These are phyloP conservation scores for Graphium colonna DNA, from an alignment of 2,888 invertebrate genomes.

Conservation along the genomic window DNA sequence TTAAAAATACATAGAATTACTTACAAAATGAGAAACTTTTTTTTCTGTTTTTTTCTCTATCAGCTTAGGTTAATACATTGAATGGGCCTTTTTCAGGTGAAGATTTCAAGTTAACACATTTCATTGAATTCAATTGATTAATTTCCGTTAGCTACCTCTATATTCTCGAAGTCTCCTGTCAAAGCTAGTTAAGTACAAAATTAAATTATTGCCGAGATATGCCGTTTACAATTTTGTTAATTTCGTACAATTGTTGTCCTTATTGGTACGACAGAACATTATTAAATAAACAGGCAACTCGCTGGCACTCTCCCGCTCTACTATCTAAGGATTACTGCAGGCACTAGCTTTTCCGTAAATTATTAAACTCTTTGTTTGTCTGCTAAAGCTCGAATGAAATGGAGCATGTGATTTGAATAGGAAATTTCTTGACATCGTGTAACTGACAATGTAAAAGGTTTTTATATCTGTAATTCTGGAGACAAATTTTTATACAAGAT, in stretches of 20 bases:
- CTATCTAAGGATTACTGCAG: slow-evolving; percentile 44
- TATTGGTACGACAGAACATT: slow-evolving; percentile 64
- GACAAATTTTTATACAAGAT: too few species aligned
- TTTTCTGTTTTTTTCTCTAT: too few species aligned
- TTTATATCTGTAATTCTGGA: too few species aligned
- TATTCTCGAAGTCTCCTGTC: too few species aligned
- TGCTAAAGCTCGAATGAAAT: slow-evolving; percentile 20
- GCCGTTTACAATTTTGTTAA: slow-evolving; percentile 33
- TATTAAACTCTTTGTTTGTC: slow-evolving; percentile 48
- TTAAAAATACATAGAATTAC: too few species aligned
- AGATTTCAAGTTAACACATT: too few species aligned
- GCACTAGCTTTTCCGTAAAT: slow-evolving; percentile 43
- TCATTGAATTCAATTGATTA: too few species aligned
- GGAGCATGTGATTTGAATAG: slow-evolving; percentile 21
- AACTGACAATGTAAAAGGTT: slow-evolving; percentile 6
- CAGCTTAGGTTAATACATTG: too few species aligned
- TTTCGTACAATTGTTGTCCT: slow-evolving; percentile 57
- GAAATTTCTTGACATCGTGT: not conserved
- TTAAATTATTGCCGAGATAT: slow-evolving; percentile 8
- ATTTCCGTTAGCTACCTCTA: too few species aligned
- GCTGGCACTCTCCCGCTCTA: slow-evolving; percentile 33
- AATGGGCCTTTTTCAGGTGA: too few species aligned
- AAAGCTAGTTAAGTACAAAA: too few species aligned
- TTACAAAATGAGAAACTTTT: too few species aligned
- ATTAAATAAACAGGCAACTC: slow-evolving; percentile 67